phyloP scores from a whole-genome alignment of 1,140 invertebrate genomes.

The Trichonephila inaurata region DNA sequence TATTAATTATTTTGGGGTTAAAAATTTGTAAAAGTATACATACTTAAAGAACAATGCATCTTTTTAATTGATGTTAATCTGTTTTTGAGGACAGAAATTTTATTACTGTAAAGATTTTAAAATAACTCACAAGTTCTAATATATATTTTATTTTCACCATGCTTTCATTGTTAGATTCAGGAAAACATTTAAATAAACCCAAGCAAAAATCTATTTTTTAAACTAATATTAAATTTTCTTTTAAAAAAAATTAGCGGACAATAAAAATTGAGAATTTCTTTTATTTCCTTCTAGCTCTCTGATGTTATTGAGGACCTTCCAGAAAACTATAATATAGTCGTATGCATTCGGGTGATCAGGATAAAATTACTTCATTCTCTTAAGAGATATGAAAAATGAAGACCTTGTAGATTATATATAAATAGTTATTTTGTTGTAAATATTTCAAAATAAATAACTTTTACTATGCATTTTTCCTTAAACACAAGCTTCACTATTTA shows the following conservation, averaged over 20 bases:
- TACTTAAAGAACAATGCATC: no score
- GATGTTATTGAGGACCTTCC: neutral
- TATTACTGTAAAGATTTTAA: no score
- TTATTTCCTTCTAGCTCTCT: constrained; percentile 1
- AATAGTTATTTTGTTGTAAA: constrained; percentile 21
- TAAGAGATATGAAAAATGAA: neutral
- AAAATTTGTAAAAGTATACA: no score
- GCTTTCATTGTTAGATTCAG: no score
- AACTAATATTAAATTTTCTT: no score
- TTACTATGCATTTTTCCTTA: constrained; percentile 1
- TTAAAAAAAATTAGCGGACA: neutral
- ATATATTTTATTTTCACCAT: no score
- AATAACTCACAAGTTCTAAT: no score
- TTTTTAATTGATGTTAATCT: no score
- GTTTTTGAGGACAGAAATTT: no score
- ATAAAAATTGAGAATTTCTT: constrained; percentile 4
- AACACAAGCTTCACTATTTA: neutral
- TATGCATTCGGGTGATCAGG: neutral
- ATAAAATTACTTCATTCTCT: neutral
- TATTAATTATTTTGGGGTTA: no score
- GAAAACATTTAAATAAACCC: no score
- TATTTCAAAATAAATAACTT: constrained; percentile 17
- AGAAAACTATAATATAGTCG: constrained; percentile 14
- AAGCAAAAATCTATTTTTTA: no score
- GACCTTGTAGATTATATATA: neutral